Base-by-base conservation (phyloP, 2,888 invertebrate genomes). In the Strigamia crassipes region DNA sequence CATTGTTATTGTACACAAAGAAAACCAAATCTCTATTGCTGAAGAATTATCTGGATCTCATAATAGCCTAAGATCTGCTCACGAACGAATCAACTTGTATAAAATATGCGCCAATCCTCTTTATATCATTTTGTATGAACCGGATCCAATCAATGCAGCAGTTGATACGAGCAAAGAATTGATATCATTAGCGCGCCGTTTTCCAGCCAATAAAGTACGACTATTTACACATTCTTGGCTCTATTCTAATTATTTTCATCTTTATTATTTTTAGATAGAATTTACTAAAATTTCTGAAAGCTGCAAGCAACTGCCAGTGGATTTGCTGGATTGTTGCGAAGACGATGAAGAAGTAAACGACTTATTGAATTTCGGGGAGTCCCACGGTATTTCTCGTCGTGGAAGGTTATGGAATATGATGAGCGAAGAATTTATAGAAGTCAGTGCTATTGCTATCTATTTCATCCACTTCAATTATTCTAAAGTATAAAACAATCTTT, bases 91-190 rank as follows among this genome's bases (percentile, higher is more conserved):
- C 31, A 31, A 23, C 23, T 2, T 13, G 13, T 73, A 73, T 27
- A 73, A 73, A 73, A 73, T 73, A 27, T 8, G 23, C 31, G 73
- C 73, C 31, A 31, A 73, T 31, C 73, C 73, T 73, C 31, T 73
- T 23, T 73, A 73, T 8, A 73, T 73, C 23, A 73, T 73, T 27
- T 31, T 66, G 15, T 31, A 27, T 15, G 31, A 31, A 66, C 12
- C 13, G 15, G 66, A 66, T 27, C 66, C 66, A 31, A 66, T 66
- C 13, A 27, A 66, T 12, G 23, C 66, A 66, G 23, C 66, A 27
- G 10, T 66, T 66, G 31, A 27, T 1, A 27, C 31, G 10, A 66
- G 66, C 66, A 66, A 66, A 1, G 12, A 31, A 13, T 10, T 66
- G 6, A 1, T 10, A 4, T 10, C 23, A 8, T 66, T 66, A 66